These are phyloP conservation scores for Galerucella nymphaeae DNA, from an alignment of 2,888 invertebrate genomes.

Conservation along the genomic window DNA sequence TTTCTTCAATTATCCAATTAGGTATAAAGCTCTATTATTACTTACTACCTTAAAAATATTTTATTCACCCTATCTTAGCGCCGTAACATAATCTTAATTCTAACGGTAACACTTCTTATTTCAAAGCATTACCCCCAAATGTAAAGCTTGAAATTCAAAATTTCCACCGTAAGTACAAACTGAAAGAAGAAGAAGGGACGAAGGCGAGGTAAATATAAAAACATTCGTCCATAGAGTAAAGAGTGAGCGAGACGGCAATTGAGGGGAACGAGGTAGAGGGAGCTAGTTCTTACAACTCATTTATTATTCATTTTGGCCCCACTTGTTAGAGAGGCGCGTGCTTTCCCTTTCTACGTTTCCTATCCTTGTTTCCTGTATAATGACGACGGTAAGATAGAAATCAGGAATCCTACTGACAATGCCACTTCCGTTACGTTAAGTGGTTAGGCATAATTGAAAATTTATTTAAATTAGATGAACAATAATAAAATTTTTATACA, in stretches of 20 bases:
- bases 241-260: conserved; percentile 11
- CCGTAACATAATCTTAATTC: conserved; percentile 12
- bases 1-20: not conserved
- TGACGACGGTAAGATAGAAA: conserved; percentile 32
- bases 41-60: not conserved
- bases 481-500: no score
- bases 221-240: conserved; percentile 49
- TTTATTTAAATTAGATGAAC: not conserved
- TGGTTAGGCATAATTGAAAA: conserved; percentile 19
- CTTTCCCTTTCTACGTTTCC: conserved; percentile 49
- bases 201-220: conserved; percentile 60
- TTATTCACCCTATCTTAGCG: conserved; percentile 1
- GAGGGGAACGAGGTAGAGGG: conserved; percentile 57
- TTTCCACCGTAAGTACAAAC: conserved; percentile 48
- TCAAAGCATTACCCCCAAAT: conserved; percentile 44
- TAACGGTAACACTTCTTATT: conserved; percentile 7
- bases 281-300: conserved; percentile 67
- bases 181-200: conserved; percentile 42
- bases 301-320: conserved; percentile 63
- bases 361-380: conserved; percentile 59
- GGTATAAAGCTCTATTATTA: not conserved
- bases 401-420: conserved; percentile 41
- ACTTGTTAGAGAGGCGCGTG: conserved; percentile 54
- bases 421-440: conserved; percentile 54
- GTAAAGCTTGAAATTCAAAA: conserved; percentile 63